Percentiles rank a stretch among this genome's conserved stretches.
Evolutionary conservation across 2,113 vertebrate genomes (phyloP).

Genomic region (Thalassarche chlororhynchos): DNA sequence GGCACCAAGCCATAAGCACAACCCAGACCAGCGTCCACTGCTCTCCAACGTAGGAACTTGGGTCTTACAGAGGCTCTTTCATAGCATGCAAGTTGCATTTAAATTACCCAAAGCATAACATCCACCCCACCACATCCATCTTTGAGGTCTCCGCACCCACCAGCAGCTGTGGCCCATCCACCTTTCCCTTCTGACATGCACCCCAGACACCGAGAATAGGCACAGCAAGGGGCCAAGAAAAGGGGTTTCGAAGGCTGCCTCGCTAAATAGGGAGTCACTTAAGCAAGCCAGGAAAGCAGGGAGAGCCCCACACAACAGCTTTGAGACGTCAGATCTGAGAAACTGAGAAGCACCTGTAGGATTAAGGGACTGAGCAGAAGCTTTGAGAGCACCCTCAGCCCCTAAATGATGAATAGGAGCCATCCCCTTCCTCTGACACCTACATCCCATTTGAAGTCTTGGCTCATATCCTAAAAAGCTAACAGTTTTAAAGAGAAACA

Average conservation of each 20-base stretch:
- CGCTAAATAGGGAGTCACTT: not conserved
- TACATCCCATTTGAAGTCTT: not conserved
- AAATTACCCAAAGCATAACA: not conserved
- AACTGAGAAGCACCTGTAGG: not conserved
- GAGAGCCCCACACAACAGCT: not conserved
- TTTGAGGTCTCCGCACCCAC: rapidly evolving
- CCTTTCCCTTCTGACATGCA: not conserved
- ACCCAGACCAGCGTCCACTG: not conserved
- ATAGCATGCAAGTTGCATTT: not conserved
- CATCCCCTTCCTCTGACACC: not conserved
- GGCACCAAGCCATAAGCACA: not conserved
- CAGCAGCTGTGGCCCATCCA: not conserved
- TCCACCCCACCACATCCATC: not conserved
- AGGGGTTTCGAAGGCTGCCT: not conserved
- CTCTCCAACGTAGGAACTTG: rapidly evolving
- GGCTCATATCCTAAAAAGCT: not conserved
- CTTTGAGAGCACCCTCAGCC: not conserved
- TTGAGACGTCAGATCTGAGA: not conserved
- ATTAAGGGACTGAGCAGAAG: not conserved
- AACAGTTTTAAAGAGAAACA: not conserved
- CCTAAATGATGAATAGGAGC: not conserved
- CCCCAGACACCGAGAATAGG: not conserved
- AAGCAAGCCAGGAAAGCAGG: not conserved
- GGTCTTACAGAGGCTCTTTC: not conserved
- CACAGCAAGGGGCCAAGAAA: rapidly evolving